Base-by-base conservation (phyloP, 2,888 invertebrate genomes). In the Acanthosoma haemorrhoidale region DNA sequence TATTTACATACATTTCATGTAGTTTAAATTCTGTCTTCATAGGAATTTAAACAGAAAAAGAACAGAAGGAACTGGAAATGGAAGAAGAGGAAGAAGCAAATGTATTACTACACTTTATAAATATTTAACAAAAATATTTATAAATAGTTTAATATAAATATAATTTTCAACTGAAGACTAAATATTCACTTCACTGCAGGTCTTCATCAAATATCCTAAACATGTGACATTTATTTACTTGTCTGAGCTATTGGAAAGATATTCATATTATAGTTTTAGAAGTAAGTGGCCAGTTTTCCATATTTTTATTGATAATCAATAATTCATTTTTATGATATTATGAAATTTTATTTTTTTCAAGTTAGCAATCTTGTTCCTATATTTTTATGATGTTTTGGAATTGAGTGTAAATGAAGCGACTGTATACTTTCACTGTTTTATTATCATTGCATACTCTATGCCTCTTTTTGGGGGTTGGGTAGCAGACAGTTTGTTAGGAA, bases 381-480 rank as follows among this genome's bases (percentile, higher is more conserved):
- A 31, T 32, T 64, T 64, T 15, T 25, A 25, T 16, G 64, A 64
- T 29, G 64, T 29, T 29, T 39, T 64, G 25, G 39, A 32, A 11
- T 39, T 64, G 36, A 25, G 41, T 9, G 64, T 41, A 64, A 18
- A 64, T 41, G 18, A 21, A 18, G 36, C 64, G 0, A 64, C 64
- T 6, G 31, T 36, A 9, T 38, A 38, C 15, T 64, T 64, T 31
- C 64, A 64, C 15, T 15, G 39, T 8, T 38, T 64, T n/a, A 64
- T 64, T 29, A 38, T 64, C 29, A 41, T 64, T 32, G 13, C 41
- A 18, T 64, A 64, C 32, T 21, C 29, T 6, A n/a, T 39, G 3
- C 64, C 64, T 5, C 43, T 64, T 8, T 16, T 64, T 31, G 64
- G 64, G 16, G 64, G 38, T 21, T 64, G 64, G 64, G 6, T 64